Evolutionary conservation across 2,888 invertebrate species (phyloP).

Genomic region (Bembecia ichneumoniformis): DNA sequence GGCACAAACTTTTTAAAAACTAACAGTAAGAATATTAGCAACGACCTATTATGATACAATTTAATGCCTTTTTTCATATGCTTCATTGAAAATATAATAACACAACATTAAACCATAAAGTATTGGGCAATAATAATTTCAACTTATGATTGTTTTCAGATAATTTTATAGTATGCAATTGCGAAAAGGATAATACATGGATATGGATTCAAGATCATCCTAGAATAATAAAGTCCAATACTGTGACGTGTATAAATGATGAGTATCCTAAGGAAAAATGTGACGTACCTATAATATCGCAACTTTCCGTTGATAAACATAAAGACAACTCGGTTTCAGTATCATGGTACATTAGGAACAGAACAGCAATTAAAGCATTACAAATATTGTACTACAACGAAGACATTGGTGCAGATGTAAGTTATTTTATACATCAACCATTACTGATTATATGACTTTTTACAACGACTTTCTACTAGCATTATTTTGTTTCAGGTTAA

Average conservation of each 20-base stretch:
- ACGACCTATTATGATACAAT: no score
- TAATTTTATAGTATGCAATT: constrained; percentile 90
- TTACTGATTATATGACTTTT: background rate
- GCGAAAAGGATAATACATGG: constrained; percentile 92
- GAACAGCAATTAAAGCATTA: constrained; percentile 86
- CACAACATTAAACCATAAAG: no score
- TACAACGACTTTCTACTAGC: background rate
- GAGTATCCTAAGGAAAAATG: constrained; percentile 62
- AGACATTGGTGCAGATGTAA: constrained; percentile 37
- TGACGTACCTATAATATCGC: constrained; percentile 82
- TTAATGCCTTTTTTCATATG: no score
- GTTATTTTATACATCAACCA: constrained; percentile 11
- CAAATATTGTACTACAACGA: constrained; percentile 84
- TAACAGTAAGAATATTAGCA: no score
- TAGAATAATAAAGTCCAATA: constrained; percentile 48
- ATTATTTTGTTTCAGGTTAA: constrained; percentile 36
- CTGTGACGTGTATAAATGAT: constrained; percentile 46
- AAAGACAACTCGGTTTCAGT: constrained; percentile 88
- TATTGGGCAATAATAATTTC: no score
- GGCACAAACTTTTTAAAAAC: no score
- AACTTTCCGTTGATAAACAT: constrained; percentile 87
- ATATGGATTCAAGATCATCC: constrained; percentile 93
- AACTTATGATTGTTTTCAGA: constrained; percentile 65
- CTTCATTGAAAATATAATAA: no score
- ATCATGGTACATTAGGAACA: constrained; percentile 91